Conservation (phyloP, 2,113 vertebrate species). For the Marmota flaviventris region DNA sequence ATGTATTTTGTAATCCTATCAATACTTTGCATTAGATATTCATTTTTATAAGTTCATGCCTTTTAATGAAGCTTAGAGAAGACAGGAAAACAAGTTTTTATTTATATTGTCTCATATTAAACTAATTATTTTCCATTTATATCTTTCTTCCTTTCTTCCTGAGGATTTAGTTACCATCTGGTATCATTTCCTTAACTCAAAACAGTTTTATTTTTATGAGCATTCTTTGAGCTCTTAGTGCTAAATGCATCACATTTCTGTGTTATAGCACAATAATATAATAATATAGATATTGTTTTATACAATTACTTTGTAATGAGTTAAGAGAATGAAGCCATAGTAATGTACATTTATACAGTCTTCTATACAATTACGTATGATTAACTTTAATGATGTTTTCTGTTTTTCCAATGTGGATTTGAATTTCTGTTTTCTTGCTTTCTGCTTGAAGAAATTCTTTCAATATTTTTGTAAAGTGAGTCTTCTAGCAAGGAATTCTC, state of each 20-base stretch:
- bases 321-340: neutral
- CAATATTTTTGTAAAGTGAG: neutral
- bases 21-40: neutral
- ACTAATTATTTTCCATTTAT: slow-evolving; percentile 51
- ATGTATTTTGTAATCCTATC: neutral
- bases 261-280: slow-evolving; percentile 18
- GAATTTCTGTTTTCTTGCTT: neutral
- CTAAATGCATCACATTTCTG: slow-evolving; percentile 47
- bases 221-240: slow-evolving; percentile 16
- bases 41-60: neutral
- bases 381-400: neutral
- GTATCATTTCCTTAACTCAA: slow-evolving; percentile 12
- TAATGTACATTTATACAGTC: neutral
- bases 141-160: slow-evolving; percentile 17
- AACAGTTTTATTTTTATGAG: slow-evolving; percentile 19
- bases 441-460: neutral
- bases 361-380: neutral
- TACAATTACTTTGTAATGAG: neutral
- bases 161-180: slow-evolving; percentile 45
- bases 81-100: neutral
- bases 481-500: neutral
- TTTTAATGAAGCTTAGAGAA: slow-evolving; percentile 5
- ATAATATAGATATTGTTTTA: neutral
- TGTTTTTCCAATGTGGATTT: neutral
- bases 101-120: slow-evolving; percentile 47